Conservation (phyloP, 1,140 invertebrate species). For the Papilio xuthus region DNA sequence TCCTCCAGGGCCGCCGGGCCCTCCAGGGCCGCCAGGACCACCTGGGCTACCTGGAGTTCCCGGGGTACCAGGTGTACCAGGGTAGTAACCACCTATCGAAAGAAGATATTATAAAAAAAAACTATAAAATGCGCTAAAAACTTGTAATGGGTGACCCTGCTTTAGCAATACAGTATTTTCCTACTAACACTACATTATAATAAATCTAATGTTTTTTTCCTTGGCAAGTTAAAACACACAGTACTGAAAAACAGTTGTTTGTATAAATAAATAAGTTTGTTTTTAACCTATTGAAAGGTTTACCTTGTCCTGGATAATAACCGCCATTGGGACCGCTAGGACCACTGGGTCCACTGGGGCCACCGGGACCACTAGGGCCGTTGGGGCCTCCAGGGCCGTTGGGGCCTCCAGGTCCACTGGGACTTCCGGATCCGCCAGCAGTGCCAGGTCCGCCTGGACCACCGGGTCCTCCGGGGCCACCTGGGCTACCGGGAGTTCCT, state of each 20-base stretch:
- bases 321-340: slow-evolving; percentile 46
- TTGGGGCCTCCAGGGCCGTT: slow-evolving; percentile 38
- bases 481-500: slow-evolving; percentile 42
- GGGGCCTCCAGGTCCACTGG: not conserved
- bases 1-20: slow-evolving; percentile 41
- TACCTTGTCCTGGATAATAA: slow-evolving; percentile 24
- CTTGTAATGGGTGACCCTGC: too few species aligned
- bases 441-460: slow-evolving; percentile 42
- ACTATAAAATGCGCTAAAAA: not conserved
- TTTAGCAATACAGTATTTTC: too few species aligned
- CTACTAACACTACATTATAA: too few species aligned
- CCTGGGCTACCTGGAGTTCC: slow-evolving; percentile 41
- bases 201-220: too few species aligned
- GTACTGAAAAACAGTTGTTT: too few species aligned
- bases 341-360: slow-evolving; percentile 44
- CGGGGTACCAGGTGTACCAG: slow-evolving; percentile 51
- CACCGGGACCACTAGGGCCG: slow-evolving; percentile 32
- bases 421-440: slow-evolving; percentile 47
- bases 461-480: slow-evolving; percentile 40
- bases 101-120: not conserved
- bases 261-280: too few species aligned
- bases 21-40: slow-evolving; percentile 41
- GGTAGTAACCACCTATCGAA: slow-evolving; percentile 16
- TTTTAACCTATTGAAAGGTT: slow-evolving; percentile 4
- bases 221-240: too few species aligned